A percentile compares a stretch with the other conserved stretches of the same genome.
phyloP scores from a whole-genome alignment of 2,113 vertebrate genomes.

The Verasper variegatus region DNA sequence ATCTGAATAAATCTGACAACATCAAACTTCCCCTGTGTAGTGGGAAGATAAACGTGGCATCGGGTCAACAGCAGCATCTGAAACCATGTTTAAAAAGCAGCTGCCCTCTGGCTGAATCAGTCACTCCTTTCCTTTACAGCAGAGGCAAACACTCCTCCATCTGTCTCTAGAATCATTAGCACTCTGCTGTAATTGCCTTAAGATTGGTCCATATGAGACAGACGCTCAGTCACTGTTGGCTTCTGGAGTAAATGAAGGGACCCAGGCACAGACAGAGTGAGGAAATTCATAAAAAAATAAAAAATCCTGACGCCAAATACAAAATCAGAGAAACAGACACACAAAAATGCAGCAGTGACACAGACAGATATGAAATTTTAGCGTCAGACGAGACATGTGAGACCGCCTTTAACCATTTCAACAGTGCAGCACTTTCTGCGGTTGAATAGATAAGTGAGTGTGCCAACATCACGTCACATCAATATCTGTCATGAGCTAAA shows the following conservation, averaged over 20 bases:
- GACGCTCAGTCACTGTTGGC: constrained; percentile 18
- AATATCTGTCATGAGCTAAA: constrained; percentile 35
- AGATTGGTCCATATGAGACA: constrained; percentile 40
- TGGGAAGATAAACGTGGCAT: constrained; percentile 30
- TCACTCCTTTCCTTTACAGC: constrained; percentile 17
- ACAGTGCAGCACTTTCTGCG: constrained; percentile 39
- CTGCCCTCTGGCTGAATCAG: constrained; percentile 20
- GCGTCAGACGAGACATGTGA: constrained; percentile 3
- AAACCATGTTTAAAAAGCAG: constrained; percentile 37
- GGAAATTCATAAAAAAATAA: background rate
- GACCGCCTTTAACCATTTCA: constrained; percentile 14
- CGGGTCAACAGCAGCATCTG: constrained; percentile 35
- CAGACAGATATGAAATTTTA: background rate
- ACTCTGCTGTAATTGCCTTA: constrained; percentile 24
- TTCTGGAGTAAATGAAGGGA: constrained; percentile 12
- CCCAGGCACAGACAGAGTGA: background rate
- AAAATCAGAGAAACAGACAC: constrained; percentile 19
- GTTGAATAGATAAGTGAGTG: constrained; percentile 44
- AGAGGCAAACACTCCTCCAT: constrained; percentile 35
- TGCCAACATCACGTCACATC: constrained; percentile 29
- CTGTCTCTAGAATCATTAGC: constrained; percentile 41
- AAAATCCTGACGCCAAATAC: background rate
- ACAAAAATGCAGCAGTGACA: constrained; percentile 12
- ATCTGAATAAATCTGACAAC: background rate
- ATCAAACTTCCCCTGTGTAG: background rate